A percentile compares a stretch with the other conserved stretches of the same genome.
Evolutionary conservation across 1,140 invertebrate species (phyloP).

Genomic region (Melitaea cinxia): DNA sequence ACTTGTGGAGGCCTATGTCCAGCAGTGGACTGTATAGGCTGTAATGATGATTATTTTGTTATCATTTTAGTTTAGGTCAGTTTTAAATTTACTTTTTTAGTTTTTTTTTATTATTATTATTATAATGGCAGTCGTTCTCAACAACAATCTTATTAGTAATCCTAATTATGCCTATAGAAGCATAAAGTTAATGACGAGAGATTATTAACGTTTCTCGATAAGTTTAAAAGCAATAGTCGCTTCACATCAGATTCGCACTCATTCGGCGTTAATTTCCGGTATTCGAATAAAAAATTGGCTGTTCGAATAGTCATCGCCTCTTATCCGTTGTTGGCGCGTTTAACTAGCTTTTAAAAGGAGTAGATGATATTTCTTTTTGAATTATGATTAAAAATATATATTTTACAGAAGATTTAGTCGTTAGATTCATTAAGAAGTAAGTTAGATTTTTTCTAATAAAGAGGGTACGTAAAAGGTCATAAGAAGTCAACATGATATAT

Average conservation of each 20-base stretch:
- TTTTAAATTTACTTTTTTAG: not conserved
- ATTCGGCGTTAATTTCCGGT: conserved; percentile 58
- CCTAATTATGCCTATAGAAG: not conserved
- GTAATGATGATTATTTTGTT: too few relatives aligned
- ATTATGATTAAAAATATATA: not conserved
- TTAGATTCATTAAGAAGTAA: too few relatives aligned
- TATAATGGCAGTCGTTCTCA: not conserved
- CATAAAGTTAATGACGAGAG: not conserved
- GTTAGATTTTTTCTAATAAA: too few relatives aligned
- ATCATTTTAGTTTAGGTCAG: too few relatives aligned
- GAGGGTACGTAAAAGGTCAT: too few relatives aligned
- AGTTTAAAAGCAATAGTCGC: conserved; percentile 29
- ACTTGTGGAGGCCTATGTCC: too few relatives aligned
- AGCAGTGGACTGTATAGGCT: too few relatives aligned
- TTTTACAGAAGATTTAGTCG: too few relatives aligned
- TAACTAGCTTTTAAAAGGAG: not conserved
- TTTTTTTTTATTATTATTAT: not conserved
- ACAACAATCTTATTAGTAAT: not conserved
- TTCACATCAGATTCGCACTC: conserved; percentile 41
- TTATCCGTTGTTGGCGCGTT: not conserved
- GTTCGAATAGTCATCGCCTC: conserved; percentile 33
- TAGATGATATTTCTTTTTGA: not conserved
- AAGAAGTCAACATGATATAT: too few relatives aligned
- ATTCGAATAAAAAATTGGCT: conserved; percentile 48
- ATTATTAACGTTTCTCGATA: not conserved